Base-by-base conservation (phyloP, 2,113 vertebrate genomes). In the Odontophorus gujanensis region DNA sequence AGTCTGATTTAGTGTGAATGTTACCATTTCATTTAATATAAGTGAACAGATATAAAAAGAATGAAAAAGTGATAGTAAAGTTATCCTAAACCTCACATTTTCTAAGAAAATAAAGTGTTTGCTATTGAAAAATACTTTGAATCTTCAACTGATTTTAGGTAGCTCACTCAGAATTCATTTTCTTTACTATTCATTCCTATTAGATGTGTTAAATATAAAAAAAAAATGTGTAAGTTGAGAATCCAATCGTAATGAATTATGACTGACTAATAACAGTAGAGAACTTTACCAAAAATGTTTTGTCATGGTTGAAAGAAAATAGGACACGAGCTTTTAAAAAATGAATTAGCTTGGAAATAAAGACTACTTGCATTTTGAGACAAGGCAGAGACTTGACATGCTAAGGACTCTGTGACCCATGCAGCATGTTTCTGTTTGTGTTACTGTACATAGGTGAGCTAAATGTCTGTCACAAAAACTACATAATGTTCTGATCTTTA, bases 331-430 rank as follows among this genome's bases (percentile, higher is more conserved):
- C 18, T 94, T 86, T 34, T 57, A 21, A 90, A 84, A 86, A 69
- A 2, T 81, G 91, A 81, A 91, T 91, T 77, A 82, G 59, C 4
- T 12, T 75, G 66, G 40, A 68, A 63, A 68, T 89, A 88, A 92
- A 81, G 78, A 45, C 51, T 68, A 51, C 69, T 89, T 82, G 73
- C n/a, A 26, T 90, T 90, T 90, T 87, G 87, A 92, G 77, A 51
- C 87, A 78, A 90, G 62, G 65, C 32, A 73, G 30, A 93, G 57
- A 45, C 42, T 86, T 90, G 36, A 18, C 26, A 14, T 85, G 47
- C 83, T 72, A 81, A 85, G 32, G 21, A 61, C 61, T 81, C 7
- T 71, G 22, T 81, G 83, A 66, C 53, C 65, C 88, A 16, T 55
- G 13, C 75, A 57, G 24, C 59, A 13, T 38, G 40, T 80, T 92